These are phyloP conservation scores for Hyaena hyaena DNA, from an alignment of 2,113 vertebrate species.

Conservation along the genomic window DNA sequence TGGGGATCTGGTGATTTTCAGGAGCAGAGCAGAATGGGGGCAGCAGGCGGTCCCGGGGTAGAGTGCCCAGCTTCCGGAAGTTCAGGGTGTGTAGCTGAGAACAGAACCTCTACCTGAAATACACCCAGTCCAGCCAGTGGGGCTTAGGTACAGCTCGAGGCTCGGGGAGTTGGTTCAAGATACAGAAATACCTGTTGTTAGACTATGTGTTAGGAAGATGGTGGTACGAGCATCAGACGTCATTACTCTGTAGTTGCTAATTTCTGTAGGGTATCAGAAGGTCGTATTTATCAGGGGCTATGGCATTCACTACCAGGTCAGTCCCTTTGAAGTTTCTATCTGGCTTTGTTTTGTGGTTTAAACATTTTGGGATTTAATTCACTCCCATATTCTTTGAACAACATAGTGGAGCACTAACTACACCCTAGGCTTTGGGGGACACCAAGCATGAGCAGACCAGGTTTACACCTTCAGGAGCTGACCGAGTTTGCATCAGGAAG, in stretches of 20 bases:
- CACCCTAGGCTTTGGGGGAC: neutral
- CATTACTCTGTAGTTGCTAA: neutral
- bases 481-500: too few relatives aligned
- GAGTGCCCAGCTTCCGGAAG: too few relatives aligned
- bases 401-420: rapidly evolving
- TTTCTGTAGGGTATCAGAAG: neutral
- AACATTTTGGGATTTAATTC: neutral
- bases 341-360: neutral
- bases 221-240: rapidly evolving
- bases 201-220: neutral
- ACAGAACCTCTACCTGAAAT: rapidly evolving
- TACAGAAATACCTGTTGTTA: neutral
- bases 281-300: neutral
- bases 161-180: neutral
- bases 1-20: too few relatives aligned
- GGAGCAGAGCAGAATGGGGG: neutral
- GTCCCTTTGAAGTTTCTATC: neutral
- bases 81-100: neutral
- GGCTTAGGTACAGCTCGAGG: neutral
- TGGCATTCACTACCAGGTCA: too few relatives aligned
- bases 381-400: neutral
- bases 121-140: neutral
- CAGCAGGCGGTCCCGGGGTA: rapidly evolving
- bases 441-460: too few relatives aligned
- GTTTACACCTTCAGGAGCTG: rapidly evolving